A percentile compares a stretch with the other conserved stretches of the same genome.
phyloP scores from a whole-genome alignment of 1,140 invertebrate genomes.

The Hyles vespertilio region DNA sequence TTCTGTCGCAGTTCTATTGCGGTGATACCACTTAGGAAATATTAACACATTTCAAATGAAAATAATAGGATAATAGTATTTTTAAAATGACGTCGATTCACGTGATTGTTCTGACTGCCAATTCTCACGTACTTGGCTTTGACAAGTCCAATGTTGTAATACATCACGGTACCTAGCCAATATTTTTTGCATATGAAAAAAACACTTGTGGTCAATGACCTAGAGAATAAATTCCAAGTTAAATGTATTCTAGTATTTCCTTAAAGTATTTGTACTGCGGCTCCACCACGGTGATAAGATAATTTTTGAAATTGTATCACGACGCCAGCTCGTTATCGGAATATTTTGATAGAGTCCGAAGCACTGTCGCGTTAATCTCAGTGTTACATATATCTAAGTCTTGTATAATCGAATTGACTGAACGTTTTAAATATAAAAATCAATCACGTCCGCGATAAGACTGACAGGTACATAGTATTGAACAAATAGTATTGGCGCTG shows the following conservation, averaged over 20 bases:
- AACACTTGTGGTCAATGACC: constrained; percentile 15
- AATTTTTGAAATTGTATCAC: constrained; percentile 57
- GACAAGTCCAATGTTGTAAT: constrained; percentile 13
- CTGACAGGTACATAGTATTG: constrained; percentile 27
- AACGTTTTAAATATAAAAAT: constrained; percentile 32
- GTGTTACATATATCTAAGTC: constrained; percentile 33
- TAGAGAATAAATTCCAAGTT: constrained; percentile 8
- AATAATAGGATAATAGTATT: background rate
- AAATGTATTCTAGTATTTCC: constrained; percentile 29
- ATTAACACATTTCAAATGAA: background rate
- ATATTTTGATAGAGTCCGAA: constrained; percentile 36
- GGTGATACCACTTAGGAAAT: background rate
- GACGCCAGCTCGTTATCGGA: constrained; percentile 41
- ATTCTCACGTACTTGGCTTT: constrained; percentile 13
- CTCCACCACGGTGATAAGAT: constrained; percentile 52
- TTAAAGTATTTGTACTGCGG: constrained; percentile 46
- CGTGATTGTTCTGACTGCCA: constrained; percentile 21
- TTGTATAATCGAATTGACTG: constrained; percentile 32
- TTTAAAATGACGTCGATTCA: constrained; percentile 7
- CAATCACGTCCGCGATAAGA: constrained; percentile 47
- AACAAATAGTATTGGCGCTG: constrained; percentile 7
- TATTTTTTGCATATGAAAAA: constrained; percentile 14
- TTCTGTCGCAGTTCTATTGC: background rate
- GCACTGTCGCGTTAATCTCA: constrained; percentile 33
- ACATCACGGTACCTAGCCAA: constrained; percentile 17